Percentiles rank a stretch among this genome's conserved stretches.
Evolutionary conservation across 2,797 vertebrate species (phyloP).

Genomic region (Sebastes dallii): DNA sequence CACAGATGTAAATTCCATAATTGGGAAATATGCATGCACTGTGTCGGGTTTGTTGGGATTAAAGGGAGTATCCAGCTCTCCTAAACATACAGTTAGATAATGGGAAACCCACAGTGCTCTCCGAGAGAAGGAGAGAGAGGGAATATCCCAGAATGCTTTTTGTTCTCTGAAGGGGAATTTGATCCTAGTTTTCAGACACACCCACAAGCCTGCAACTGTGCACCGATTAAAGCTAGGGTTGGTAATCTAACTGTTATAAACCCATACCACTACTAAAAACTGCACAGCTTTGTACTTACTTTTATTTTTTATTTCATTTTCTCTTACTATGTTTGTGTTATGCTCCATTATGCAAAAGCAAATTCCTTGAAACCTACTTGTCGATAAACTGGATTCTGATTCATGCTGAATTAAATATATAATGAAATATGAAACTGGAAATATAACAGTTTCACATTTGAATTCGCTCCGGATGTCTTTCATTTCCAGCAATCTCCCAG

Average conservation of each 20-base stretch:
- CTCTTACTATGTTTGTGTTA: neutral
- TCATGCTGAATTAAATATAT: neutral
- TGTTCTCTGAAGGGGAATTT: neutral
- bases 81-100: rapidly evolving
- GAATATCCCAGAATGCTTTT: neutral
- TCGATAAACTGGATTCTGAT: neutral
- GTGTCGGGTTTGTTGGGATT: neutral
- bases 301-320: neutral
- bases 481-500: neutral
- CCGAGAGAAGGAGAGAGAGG: rapidly evolving
- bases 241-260: no score
- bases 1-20: rapidly evolving
- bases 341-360: rapidly evolving
- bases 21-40: neutral
- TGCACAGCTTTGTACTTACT: no score
- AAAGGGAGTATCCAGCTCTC: neutral
- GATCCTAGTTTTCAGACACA: neutral
- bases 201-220: neutral
- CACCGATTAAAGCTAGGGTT: no score
- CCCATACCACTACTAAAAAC: no score
- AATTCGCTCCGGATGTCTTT: neutral
- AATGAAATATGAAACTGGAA: neutral
- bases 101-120: neutral
- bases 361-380: neutral
- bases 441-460: neutral